Base-by-base conservation (phyloP, 2,888 invertebrate species). In the Arctia plantaginis region DNA sequence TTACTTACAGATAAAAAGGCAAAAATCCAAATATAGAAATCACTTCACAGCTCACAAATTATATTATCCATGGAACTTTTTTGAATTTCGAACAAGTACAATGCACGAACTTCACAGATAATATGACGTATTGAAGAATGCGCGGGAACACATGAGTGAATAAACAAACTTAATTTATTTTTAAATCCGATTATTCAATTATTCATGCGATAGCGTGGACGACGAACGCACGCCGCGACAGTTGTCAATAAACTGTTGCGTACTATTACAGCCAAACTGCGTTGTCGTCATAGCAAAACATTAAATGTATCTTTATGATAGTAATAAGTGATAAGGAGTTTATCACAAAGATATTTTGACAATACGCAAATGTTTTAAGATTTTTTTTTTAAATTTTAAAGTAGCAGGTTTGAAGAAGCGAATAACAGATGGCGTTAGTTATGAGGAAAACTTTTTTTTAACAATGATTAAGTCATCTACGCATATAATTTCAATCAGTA, bases 151-250 rank as follows among this genome's bases (percentile, higher is more conserved):
- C 10, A 71, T 35, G 33, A 33, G 20, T 15, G 71, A 15, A 64
- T 51, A 47, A 30, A 23, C 1, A 3, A 62, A 47, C 47, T 44
- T 15, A 27, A 27, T 59, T 70, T n/a, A 59, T 67, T 39, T 74
- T 74, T n/a, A 35, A 71, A 64, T 75, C 18, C 13, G 71, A 30
- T 35, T 68, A 64, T n/a, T 71, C 59, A 6, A 30, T 35, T 68
- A 64, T n/a, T 71, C 59, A 6, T 15, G 15, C 27, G 30, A 74
- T 71, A 64, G 33, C 35, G 33, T 15, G 30, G 27, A 33, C 35
- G 62, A 71, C 74, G 74, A 75, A 68, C 74, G 68, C 35, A n/a
- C 74, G 51, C 68, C 35, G 23, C 27, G 71, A 20, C 27, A 64
- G 74, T 55, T 71, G 51, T 55, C 47, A 68, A 67, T 51, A 12